phyloP scores from a whole-genome alignment of 1,140 invertebrate species.

The Bicyclus anynana region DNA sequence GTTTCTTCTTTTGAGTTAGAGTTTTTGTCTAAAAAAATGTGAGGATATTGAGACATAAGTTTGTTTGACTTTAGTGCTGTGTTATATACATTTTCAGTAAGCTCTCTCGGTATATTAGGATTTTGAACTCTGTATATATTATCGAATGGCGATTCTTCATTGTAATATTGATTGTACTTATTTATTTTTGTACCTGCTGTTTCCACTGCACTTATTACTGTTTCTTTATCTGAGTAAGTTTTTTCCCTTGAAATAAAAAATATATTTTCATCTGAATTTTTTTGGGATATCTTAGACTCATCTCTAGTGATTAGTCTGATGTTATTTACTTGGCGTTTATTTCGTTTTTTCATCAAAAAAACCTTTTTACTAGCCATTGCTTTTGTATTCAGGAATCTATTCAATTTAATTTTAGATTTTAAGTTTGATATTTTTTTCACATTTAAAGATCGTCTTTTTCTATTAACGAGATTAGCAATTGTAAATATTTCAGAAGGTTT shows the following conservation, averaged over 20 bases:
- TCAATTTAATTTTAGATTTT: slow-evolving; percentile 43
- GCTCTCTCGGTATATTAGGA: slow-evolving; percentile 14
- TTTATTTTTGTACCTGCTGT: slow-evolving; percentile 27
- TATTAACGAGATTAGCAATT: slow-evolving; percentile 28
- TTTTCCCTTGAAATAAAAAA: slow-evolving; percentile 29
- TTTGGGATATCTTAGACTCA: slow-evolving; percentile 24
- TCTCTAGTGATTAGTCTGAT: slow-evolving; percentile 55
- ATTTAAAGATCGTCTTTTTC: slow-evolving; percentile 39
- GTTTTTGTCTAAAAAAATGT: slow-evolving; percentile 52
- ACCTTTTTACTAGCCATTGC: slow-evolving; percentile 42
- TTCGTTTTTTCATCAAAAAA: slow-evolving; percentile 50
- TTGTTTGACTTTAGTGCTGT: slow-evolving; percentile 25
- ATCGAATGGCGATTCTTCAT: slow-evolving; percentile 27
- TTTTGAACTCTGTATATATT: slow-evolving; percentile 21
- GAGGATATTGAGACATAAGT: slow-evolving; percentile 63
- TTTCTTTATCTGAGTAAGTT: slow-evolving; percentile 30
- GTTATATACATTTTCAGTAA: slow-evolving; percentile 32
- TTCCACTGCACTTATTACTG: slow-evolving; percentile 35
- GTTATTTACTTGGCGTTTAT: slow-evolving; percentile 53
- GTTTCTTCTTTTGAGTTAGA: slow-evolving; percentile 36
- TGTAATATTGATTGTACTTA: slow-evolving; percentile 16
- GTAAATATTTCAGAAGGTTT: slow-evolving; percentile 42
- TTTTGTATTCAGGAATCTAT: slow-evolving; percentile 46
- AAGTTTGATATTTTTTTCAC: slow-evolving; percentile 47
- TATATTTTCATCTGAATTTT: slow-evolving; percentile 50